Conservation (phyloP, 2,113 vertebrate species). For the Pterocles orientalis region DNA sequence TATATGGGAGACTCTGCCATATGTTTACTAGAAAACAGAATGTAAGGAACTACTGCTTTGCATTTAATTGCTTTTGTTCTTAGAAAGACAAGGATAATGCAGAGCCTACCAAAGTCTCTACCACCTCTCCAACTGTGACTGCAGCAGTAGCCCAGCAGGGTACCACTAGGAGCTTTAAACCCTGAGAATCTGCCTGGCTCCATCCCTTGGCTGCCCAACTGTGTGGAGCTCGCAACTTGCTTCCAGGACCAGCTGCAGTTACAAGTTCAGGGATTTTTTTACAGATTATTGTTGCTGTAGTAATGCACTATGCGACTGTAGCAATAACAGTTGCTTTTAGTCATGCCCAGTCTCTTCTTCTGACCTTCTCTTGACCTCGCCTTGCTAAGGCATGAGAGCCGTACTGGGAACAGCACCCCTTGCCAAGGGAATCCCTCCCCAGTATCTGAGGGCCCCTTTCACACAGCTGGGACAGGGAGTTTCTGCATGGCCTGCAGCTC, state of each 20-base stretch:
- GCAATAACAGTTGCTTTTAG: not conserved
- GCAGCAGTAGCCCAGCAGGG: not conserved
- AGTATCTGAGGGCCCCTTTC: not conserved
- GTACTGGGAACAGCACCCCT: not conserved
- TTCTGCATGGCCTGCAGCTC: not conserved
- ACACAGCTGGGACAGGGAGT: not conserved
- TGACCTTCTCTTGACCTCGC: not conserved
- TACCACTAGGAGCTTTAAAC: not conserved
- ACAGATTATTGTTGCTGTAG: not conserved
- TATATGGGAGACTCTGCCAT: not conserved
- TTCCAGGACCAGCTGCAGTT: not conserved
- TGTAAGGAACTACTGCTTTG: not conserved
- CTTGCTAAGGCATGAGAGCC: not conserved
- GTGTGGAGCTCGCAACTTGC: accelerated
- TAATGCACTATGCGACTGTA: accelerated
- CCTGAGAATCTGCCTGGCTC: not conserved
- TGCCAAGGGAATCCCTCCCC: not conserved
- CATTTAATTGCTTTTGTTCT: not conserved
- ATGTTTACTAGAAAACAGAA: not conserved
- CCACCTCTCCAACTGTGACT: not conserved
- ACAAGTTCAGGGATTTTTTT: not conserved
- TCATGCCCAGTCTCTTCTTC: not conserved
- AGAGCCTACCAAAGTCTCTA: not conserved
- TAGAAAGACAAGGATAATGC: not conserved
- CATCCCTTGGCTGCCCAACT: not conserved